Percentiles rank a stretch among this genome's conserved stretches.
Evolutionary conservation across 2,888 invertebrate species (phyloP).

Genomic region (Diarsia dahlii): DNA sequence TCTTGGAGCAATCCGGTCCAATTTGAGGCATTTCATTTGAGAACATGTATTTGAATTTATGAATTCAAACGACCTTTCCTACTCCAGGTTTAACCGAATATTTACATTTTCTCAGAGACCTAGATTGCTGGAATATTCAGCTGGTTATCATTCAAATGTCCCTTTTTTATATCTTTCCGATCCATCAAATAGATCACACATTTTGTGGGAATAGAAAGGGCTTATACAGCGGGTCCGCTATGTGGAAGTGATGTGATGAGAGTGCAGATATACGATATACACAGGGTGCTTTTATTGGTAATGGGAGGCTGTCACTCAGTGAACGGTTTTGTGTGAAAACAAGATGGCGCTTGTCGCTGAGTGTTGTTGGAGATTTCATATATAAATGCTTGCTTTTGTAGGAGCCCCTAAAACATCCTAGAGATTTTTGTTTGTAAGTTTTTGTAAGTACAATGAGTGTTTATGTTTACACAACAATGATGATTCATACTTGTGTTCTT

Average conservation of each 20-base stretch:
- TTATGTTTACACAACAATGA: not conserved
- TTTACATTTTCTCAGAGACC: not conserved
- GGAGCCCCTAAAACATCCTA: not conserved
- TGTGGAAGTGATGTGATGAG: slow-evolving; percentile 51
- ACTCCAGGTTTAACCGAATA: slow-evolving; percentile 3
- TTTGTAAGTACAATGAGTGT: not conserved
- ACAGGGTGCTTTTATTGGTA: slow-evolving; percentile 50
- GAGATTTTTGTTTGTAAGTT: not conserved
- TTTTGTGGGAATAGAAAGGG: slow-evolving; percentile 24
- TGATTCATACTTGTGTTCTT: not conserved
- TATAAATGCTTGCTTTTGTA: slow-evolving; percentile 30
- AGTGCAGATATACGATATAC: slow-evolving; percentile 48
- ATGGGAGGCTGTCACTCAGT: slow-evolving; percentile 46
- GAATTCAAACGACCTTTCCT: slow-evolving; percentile 33
- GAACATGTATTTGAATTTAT: slow-evolving; percentile 43
- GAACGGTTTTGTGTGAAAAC: slow-evolving; percentile 33
- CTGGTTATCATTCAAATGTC: slow-evolving; percentile 45
- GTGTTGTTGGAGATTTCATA: slow-evolving; percentile 33
- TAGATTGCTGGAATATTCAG: slow-evolving; percentile 28
- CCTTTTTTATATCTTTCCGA: slow-evolving; percentile 14
- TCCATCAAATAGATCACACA: slow-evolving; percentile 35
- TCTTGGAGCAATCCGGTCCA: not conserved
- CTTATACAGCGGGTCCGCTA: slow-evolving; percentile 28
- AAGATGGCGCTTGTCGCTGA: slow-evolving; percentile 30
- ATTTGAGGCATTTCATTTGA: slow-evolving; percentile 23